Conservation (phyloP, 2,888 invertebrate species). For the Harmothoe impar region DNA sequence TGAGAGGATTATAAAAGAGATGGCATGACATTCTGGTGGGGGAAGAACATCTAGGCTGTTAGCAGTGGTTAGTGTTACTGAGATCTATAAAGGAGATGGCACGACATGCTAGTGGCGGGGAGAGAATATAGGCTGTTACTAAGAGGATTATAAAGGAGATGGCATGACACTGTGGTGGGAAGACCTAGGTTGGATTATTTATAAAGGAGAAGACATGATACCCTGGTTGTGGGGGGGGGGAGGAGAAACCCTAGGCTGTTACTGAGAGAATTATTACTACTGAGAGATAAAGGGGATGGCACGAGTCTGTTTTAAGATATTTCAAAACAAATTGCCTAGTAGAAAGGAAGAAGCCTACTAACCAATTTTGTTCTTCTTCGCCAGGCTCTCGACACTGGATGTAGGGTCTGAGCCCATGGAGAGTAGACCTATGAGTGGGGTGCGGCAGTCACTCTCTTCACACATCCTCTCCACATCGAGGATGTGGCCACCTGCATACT, state of each 20-base stretch:
- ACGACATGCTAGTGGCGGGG: constrained; percentile 76
- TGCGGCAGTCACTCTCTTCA: constrained; percentile 80
- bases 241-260: neutral
- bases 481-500: constrained; percentile 83
- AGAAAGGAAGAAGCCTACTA: neutral
- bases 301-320: too few species aligned
- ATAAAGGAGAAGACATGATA: constrained; percentile 81
- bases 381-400: constrained; percentile 81
- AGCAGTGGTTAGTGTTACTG: too few species aligned
- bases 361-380: constrained; percentile 83
- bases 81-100: too few species aligned
- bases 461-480: constrained; percentile 83
- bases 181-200: neutral
- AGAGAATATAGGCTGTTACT: neutral
- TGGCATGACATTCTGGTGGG: constrained; percentile 79
- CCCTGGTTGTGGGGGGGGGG: constrained; percentile 73
- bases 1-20: too few species aligned
- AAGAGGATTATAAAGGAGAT: too few species aligned
- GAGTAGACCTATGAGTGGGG: constrained; percentile 82
- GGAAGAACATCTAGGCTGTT: constrained; percentile 68
- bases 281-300: too few species aligned
- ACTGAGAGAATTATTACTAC: too few species aligned
- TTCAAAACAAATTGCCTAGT: too few species aligned
- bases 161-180: constrained; percentile 77
- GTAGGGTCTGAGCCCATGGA: constrained; percentile 84